Evolutionary conservation across 2,113 vertebrate genomes (phyloP), one percentile per base, ranked within the genome.

Genomic region (Elephas maximus): DNA sequence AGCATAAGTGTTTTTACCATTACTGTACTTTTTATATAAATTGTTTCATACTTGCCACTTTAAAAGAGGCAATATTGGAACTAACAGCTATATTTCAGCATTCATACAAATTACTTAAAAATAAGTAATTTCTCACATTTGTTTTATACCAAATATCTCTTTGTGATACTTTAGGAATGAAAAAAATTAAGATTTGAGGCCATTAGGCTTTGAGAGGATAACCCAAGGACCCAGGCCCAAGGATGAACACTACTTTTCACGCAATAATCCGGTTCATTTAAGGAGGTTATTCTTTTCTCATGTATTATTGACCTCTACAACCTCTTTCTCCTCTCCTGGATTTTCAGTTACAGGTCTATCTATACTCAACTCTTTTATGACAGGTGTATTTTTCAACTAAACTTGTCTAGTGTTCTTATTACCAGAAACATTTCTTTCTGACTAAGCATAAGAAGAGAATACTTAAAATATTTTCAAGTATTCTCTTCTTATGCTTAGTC

Each of bases 191-290:
- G 28, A 60, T 90, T 92, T 69, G 62, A 63, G 30, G 53, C 85
- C 8, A 12, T 83, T 41, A 82, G 28, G 26, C 11, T 57, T 83
- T 90, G n/a, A 30, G 5, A 90, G 8, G 20, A 41, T 87, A 79
- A 78, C 20, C 3, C 2, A 84, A 80, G 57, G 57, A 62, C 20
- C 48, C 30, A 73, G 17, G 11, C 9, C 41, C 30, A 65, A 92
- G 20, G 69, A 63, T 57, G 88, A 88, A 84, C 6, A 74, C 51
- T 41, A 62, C 21, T 71, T n/a, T 67, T 37, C 14, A 51, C 20
- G 26, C 73, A 81, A 21, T 53, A 96, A 80, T 84, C 83, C 41
- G 53, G 48, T 23, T 69, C 41, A 80, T 95, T 97, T 89, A 65
- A 89, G 14, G 63, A 78, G n/a, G 62, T 69, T 60, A 2, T 79